Evolutionary conservation across 2,888 invertebrate species (phyloP).

Genomic region (Chloroclysta siterata): DNA sequence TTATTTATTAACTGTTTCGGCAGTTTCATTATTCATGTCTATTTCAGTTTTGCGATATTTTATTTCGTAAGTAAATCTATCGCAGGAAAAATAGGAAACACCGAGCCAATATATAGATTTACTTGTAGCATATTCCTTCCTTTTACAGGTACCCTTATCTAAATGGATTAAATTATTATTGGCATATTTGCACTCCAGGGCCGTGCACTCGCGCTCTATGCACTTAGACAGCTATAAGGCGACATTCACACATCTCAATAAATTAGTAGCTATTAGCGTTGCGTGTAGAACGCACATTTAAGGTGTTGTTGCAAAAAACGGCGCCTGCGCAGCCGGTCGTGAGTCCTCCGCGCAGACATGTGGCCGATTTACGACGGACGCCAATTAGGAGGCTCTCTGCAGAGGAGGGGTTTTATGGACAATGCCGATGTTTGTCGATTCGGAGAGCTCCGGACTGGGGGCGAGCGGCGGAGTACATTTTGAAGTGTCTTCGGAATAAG

Average conservation of each 20-base stretch:
- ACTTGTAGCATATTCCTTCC: slow-evolving; percentile 2
- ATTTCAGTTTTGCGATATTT: not conserved
- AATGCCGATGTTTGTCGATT: slow-evolving; percentile 7
- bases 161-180: slow-evolving; percentile 8
- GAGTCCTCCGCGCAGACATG: slow-evolving; percentile 7
- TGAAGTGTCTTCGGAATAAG: not conserved
- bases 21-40: not conserved
- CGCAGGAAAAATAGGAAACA: not conserved
- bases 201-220: slow-evolving; percentile 10
- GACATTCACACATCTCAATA: slow-evolving; percentile 23
- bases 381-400: slow-evolving; percentile 16
- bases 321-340: slow-evolving; percentile 21
- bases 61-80: not conserved
- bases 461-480: not conserved
- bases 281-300: slow-evolving; percentile 29
- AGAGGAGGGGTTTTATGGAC: slow-evolving; percentile 14
- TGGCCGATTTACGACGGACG: slow-evolving; percentile 25
- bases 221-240: slow-evolving; percentile 25
- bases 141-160: slow-evolving; percentile 4
- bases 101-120: not conserved
- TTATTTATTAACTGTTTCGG: not conserved
- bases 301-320: slow-evolving; percentile 28
- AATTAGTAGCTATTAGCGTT: slow-evolving; percentile 36
- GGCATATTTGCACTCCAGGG: slow-evolving; percentile 1
- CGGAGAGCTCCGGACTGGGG: slow-evolving; percentile 3